Evolutionary conservation across 1,140 invertebrate species (phyloP), one percentile per base, ranked within the genome.

Genomic region (Episyrphus balteatus): DNA sequence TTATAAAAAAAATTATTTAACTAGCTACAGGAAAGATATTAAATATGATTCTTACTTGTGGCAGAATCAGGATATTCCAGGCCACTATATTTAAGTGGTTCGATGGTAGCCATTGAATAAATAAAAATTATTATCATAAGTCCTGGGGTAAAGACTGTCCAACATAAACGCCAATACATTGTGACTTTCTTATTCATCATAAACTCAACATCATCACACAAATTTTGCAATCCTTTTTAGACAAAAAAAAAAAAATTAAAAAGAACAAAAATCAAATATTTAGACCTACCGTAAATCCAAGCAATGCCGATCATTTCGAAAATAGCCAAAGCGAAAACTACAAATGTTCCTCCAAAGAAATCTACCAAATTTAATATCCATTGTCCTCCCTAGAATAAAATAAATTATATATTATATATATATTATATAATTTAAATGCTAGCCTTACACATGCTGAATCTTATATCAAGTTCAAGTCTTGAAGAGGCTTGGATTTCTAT

Each of bases 341-440:
- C 75, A 50, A 86, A 83, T 10, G 83, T 82, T n/a, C 80, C 81
- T 8, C 81, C 86, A 59, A 84, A 92, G 56, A 79, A 79, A 65
- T 93, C 88, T 38, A 92, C 80, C 15, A 92, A 63, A 38, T 78
- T 82, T 26, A 92, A 70, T 37, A 92, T 79, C 56, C 82, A 88
- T 58, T 86, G 84, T 1, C 90, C 89, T 47, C 86, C 89, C 15
- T 45, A 3, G 13, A 36, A 36, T 36, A n/a, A 36, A n/a, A n/a
- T 36, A 6, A 36, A 33, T 33, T 33, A 8, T 12, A 12, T 33
- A 12, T 33, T 12, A 33, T 33, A 33, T 8, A 12, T 33, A 33
- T 8, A 33, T 8, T 33, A n/a, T n/a, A n/a, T n/a, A n/a, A n/a
- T n/a, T n/a, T n/a, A n/a, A n/a, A n/a, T n/a, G n/a, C n/a, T n/a